phyloP scores from a whole-genome alignment of 1,140 invertebrate species.

The Artemia franciscana region DNA sequence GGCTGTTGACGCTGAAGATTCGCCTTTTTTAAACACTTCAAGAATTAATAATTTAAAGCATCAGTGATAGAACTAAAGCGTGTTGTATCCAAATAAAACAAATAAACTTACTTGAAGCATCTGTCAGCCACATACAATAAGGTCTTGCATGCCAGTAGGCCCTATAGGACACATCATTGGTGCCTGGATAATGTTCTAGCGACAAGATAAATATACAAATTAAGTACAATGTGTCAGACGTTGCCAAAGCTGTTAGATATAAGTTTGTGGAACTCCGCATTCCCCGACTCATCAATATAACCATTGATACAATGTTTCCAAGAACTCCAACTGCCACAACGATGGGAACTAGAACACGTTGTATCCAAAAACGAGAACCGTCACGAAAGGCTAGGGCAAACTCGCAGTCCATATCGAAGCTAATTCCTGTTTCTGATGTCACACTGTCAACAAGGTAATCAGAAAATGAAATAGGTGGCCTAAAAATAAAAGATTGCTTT shows the following conservation, averaged over 20 bases:
- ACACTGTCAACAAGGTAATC: not conserved
- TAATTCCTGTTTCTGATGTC: not conserved
- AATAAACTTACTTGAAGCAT: constrained; percentile 30
- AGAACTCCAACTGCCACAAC: constrained; percentile 38
- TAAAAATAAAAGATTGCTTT: not conserved
- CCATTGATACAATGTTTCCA: constrained; percentile 42
- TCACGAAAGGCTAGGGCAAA: constrained; percentile 17
- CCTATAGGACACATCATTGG: constrained; percentile 16
- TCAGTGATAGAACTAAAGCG: too few species aligned
- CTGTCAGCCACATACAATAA: constrained; percentile 32
- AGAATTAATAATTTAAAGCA: too few species aligned
- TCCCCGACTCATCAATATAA: constrained; percentile 41
- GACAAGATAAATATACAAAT: constrained; percentile 38
- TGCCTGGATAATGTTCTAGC: constrained; percentile 30
- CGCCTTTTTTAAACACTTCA: too few species aligned
- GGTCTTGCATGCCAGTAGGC: constrained; percentile 27
- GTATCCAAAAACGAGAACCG: constrained; percentile 31
- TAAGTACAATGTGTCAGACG: constrained; percentile 43
- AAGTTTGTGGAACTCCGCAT: constrained; percentile 51
- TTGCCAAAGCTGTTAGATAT: constrained; percentile 44
- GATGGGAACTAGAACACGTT: constrained; percentile 39
- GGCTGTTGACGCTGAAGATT: too few species aligned
- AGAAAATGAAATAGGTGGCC: not conserved
- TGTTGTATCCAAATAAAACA: too few species aligned
- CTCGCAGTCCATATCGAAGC: not conserved